phyloP scores from a whole-genome alignment of 2,888 invertebrate species.

The Heliconius sara region DNA sequence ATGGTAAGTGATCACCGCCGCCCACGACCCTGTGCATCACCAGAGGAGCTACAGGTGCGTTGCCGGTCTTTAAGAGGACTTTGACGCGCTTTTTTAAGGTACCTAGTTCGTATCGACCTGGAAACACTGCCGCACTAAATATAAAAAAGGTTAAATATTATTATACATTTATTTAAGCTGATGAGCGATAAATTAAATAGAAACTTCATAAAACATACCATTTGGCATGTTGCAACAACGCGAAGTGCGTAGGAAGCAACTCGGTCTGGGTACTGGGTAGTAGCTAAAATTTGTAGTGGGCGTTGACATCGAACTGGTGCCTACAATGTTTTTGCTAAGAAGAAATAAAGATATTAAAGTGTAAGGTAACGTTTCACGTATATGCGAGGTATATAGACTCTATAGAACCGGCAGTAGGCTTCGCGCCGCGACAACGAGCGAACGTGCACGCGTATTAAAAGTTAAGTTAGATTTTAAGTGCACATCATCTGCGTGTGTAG shows the following conservation, averaged over 20 bases:
- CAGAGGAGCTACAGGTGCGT: no score
- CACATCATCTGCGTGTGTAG: conserved; percentile 73
- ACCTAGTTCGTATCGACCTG: no score
- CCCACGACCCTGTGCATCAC: no score
- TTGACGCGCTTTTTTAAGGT: no score
- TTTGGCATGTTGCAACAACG: conserved; percentile 53
- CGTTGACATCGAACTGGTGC: conserved; percentile 75
- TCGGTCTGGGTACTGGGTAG: conserved; percentile 67
- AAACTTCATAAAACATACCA: conserved; percentile 34
- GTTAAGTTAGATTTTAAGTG: conserved; percentile 52
- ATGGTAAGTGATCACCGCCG: no score
- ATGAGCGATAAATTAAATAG: neutral
- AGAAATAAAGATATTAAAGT: conserved; percentile 70
- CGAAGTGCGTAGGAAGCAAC: conserved; percentile 68
- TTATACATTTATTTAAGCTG: neutral
- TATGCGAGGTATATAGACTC: conserved; percentile 50
- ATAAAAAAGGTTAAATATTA: neutral
- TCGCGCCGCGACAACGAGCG: conserved; percentile 64
- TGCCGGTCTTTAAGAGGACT: no score
- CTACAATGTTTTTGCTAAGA: conserved; percentile 73
- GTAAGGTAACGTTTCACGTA: conserved; percentile 50
- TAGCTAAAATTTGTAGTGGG: conserved; percentile 66
- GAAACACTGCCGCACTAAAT: no score
- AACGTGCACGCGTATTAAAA: conserved; percentile 62
- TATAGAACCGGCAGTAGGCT: conserved; percentile 65